Conservation (phyloP, 37 sponge, comb jelly and placozoan species). For the Lycopodina hypogea region DNA sequence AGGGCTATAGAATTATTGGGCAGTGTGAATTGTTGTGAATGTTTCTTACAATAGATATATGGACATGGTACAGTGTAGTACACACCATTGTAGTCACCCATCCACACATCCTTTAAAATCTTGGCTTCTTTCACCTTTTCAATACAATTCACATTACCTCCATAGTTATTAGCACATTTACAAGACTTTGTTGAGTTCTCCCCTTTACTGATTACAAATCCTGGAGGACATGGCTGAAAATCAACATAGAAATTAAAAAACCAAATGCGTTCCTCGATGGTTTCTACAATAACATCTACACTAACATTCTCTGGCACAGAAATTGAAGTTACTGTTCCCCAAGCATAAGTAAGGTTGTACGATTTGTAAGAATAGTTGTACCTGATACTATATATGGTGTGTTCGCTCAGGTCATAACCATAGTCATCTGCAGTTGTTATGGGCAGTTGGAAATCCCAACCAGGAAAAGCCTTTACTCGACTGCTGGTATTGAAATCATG, state of each 20-base stretch:
- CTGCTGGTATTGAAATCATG: not conserved
- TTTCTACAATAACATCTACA: not conserved
- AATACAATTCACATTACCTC: slow-evolving; percentile 1
- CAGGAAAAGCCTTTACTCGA: slow-evolving; percentile 28
- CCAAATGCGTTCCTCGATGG: slow-evolving; percentile 12
- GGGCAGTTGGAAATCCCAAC: slow-evolving; percentile 19
- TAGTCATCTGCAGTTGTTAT: slow-evolving; percentile 31
- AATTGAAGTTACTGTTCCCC: not conserved
- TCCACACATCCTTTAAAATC: slow-evolving; percentile 19
- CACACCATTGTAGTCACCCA: slow-evolving; percentile 1
- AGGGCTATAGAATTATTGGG: not conserved
- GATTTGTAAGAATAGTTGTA: not conserved
- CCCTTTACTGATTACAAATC: not conserved
- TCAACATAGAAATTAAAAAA: slow-evolving; percentile 5
- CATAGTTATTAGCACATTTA: slow-evolving; percentile 10
- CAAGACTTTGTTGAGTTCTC: not conserved
- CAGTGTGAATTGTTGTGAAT: not conserved
- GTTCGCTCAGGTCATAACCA: not conserved
- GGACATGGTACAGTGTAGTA: slow-evolving; percentile 12
- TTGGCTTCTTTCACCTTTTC: not conserved
- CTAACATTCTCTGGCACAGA: not conserved
- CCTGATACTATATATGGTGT: slow-evolving; percentile 3
- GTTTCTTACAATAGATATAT: slow-evolving; percentile 13
- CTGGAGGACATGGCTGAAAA: slow-evolving; percentile 28
- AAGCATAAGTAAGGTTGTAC: not conserved